phyloP scores from a whole-genome alignment of 2,113 vertebrate genomes.

The Mormyrus lacerda region DNA sequence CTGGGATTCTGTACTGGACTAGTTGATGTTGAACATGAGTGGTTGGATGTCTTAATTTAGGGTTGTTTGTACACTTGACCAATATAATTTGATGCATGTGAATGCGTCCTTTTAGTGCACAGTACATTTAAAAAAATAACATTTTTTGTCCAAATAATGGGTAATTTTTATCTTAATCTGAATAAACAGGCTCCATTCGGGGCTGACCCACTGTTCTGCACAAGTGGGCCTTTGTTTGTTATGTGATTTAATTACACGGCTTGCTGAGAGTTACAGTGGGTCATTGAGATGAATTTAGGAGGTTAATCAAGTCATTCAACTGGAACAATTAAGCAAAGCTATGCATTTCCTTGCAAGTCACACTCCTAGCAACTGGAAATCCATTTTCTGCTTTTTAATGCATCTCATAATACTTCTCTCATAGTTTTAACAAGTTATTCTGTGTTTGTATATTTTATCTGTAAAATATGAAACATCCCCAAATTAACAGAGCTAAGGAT shows the following conservation, averaged over 20 bases:
- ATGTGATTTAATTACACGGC: conserved; percentile 2
- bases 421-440: neutral
- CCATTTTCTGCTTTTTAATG: neutral
- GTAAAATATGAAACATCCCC: neutral
- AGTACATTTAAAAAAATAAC: neutral
- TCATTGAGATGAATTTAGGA: neutral
- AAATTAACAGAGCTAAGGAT: neutral
- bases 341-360: neutral
- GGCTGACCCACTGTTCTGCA: neutral
- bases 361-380: neutral
- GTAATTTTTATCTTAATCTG: conserved; percentile 8
- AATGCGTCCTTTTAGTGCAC: neutral
- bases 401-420: neutral
- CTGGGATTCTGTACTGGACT: neutral
- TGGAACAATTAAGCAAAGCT: neutral
- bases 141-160: neutral
- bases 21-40: neutral
- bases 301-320: neutral
- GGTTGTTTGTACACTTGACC: neutral
- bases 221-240: neutral
- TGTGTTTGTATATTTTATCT: neutral
- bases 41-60: neutral
- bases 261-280: neutral
- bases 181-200: neutral
- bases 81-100: neutral